Evolutionary conservation across 2,113 vertebrate species (phyloP), one percentile per base, ranked within the genome.

Genomic region (Danionella cerebrum): DNA sequence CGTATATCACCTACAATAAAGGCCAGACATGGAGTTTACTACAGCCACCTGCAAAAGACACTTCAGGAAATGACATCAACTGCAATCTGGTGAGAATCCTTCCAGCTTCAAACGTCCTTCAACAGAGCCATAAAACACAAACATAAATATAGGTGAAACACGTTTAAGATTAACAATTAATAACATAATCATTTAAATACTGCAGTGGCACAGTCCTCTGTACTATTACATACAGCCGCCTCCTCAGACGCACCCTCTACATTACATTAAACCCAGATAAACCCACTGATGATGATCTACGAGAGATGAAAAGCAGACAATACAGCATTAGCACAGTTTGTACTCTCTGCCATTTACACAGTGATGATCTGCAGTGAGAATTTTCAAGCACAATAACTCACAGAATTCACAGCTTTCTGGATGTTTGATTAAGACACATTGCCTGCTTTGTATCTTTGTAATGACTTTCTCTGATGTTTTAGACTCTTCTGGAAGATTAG

Each of bases 1-100:
- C 92, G 0, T 95, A 91, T 63, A 94, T 98, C 76, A 94, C 94
- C 11, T 98, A 93, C 86, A 95, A 96, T 82, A 97, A 96, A 74
- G 95, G 95, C 70, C 90, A 95, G 71, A 94, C 94, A 2, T 97
- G 95, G 95, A 88, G 86, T 69, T 84, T 95, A 38, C 84, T 97
- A 65, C 89, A 89, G 72, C 91, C 93, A 45, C 95, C 95, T 0
- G 78, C 87, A 45, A 76, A 82, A 0, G 87, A 93, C 78, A 78
- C 92, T 25, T 84, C 82, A 76, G 94, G 94, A 67, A 88, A 90
- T 68, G 89, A 90, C 6, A 78, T 94, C 6, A 87, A 90, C 71
- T 98, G 95, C 70, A 80, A 91, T 59, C 82, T 92, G 93, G 95
- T 98, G 74, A 94, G 94, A 67, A 67, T 16, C 1, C 19, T 19